These are phyloP conservation scores for Pachliopta kotzebuea DNA, from an alignment of 2,888 invertebrate species.

Conservation along the genomic window DNA sequence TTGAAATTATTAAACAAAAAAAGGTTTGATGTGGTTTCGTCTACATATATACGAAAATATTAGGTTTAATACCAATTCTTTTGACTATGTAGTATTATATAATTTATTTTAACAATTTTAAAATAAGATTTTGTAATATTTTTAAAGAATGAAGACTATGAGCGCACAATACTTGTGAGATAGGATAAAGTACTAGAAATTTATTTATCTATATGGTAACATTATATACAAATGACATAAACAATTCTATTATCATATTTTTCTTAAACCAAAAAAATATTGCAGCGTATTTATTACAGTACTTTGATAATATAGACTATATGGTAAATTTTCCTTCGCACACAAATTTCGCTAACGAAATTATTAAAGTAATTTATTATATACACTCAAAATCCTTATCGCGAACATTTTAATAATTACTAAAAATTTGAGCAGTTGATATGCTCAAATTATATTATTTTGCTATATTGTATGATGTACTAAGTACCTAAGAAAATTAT, in stretches of 20 bases:
- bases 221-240: slow-evolving; percentile 37
- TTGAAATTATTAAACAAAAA: slow-evolving; percentile 3
- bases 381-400: not conserved
- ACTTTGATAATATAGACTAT: slow-evolving; percentile 5
- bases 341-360: slow-evolving; percentile 9
- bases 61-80: slow-evolving; percentile 14
- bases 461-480: slow-evolving; percentile 4
- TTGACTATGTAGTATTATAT: slow-evolving; percentile 26
- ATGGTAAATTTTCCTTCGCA: slow-evolving; percentile 6
- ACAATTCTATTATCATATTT: slow-evolving; percentile 25
- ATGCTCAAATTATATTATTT: slow-evolving; percentile 2
- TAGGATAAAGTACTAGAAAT: slow-evolving; percentile 53
- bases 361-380: not conserved
- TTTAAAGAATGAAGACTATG: slow-evolving; percentile 64
- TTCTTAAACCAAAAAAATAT: slow-evolving; percentile 19
- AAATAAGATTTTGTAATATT: slow-evolving; percentile 50
- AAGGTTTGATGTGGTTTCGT: slow-evolving; percentile 3
- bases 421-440: not conserved
- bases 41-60: slow-evolving; percentile 13
- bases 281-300: not conserved
- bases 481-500: not conserved
- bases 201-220: slow-evolving; percentile 56
- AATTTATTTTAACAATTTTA: slow-evolving; percentile 39
- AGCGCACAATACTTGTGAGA: slow-evolving; percentile 77
- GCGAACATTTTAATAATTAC: not conserved